Base-by-base conservation (phyloP, 2,113 vertebrate species). In the Seriola aureovittata region DNA sequence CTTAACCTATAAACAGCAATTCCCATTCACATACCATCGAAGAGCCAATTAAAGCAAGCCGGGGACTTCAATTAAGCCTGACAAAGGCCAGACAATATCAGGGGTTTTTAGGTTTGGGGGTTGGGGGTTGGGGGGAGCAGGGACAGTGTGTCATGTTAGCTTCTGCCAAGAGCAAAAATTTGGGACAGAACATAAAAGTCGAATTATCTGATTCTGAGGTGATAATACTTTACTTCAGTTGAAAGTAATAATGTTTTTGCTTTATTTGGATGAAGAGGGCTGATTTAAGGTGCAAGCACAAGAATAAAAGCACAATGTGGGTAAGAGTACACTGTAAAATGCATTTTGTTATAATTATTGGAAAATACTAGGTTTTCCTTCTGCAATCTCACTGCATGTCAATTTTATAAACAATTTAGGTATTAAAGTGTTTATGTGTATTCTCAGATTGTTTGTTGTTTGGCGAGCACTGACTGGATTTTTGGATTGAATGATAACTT, bases 1-100 rank as follows among this genome's bases (percentile, higher is more conserved):
- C 97, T 98, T 99, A 97, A 97, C 97, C 97, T 96, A 95, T 94
- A 96, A 96, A 90, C 96, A 97, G 95, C 96, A 96, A 96, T 94
- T 96, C 94, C 92, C 94, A 95, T 97, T 97, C 97, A 97, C 96
- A 96, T 95, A 94, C 95, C 92, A 93, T 95, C 92, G 89, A 96
- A 96, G 96, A 96, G 96, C 94, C 96, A 96, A 97, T 97, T 97
- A 97, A 97, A 97, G 96, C 93, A 91, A 96, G 95, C 92, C 94
- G 90, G 25, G 88, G 95, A 94, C 96, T 69, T 96, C 95, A 96
- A 95, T 97, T 96, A 96, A 95, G 94, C 92, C 94, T 93, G 95
- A 96, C 95, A 96, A 97, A 96, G 96, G 95, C 95, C 96, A 96
- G 92, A 95, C 94, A 92, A 92, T 91, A 89, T 65, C 40, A 50